Base-by-base conservation (phyloP, 2,113 vertebrate genomes). In the Pterocles gutturalis region DNA sequence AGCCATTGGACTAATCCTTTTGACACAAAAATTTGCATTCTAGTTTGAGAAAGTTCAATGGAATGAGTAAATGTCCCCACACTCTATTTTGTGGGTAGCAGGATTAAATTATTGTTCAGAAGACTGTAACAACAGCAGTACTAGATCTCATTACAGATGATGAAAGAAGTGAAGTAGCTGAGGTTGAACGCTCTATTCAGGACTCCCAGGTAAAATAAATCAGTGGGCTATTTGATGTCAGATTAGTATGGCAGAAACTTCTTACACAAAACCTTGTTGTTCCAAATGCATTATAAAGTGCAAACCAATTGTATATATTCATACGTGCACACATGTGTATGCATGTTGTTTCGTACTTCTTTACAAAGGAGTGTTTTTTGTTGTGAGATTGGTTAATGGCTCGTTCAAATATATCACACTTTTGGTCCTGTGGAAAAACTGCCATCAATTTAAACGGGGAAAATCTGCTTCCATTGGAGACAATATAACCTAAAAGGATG, bases 91-190 rank as follows among this genome's bases (percentile, higher is more conserved):
- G 72, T 76, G 82, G 55, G 29, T 58, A 58, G 89, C 54, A 66
- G 62, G 34, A 81, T 93, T 86, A 51, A 87, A 62, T 94, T 95
- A 84, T 78, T 93, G 66, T 92, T 90, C 66, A 75, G 54, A 87
- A 58, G 66, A 46, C 62, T 77, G 17, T 57, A 72, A 84, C n/a
- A 81, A 60, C 70, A 85, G 58, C 71, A 69, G 34, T 3, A 8
- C 66, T 85, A 81, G 51, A 88, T 95, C 46, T 80, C 72, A 86
- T 93, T 91, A 83, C 41, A 62, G 58, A 46, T 72, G 75, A 73
- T 93, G 82, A 91, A 83, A 80, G 66, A 72, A 86, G 48, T 70
- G 61, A 77, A 93, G 62, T 69, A 85, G 48, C n/a, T 64, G 67
- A 83, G 57, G n/a, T 45, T 90, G 90, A 62, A 29, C 2, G 9